phyloP scores from a whole-genome alignment of 2,113 vertebrate genomes.

The Eulemur macaco region DNA sequence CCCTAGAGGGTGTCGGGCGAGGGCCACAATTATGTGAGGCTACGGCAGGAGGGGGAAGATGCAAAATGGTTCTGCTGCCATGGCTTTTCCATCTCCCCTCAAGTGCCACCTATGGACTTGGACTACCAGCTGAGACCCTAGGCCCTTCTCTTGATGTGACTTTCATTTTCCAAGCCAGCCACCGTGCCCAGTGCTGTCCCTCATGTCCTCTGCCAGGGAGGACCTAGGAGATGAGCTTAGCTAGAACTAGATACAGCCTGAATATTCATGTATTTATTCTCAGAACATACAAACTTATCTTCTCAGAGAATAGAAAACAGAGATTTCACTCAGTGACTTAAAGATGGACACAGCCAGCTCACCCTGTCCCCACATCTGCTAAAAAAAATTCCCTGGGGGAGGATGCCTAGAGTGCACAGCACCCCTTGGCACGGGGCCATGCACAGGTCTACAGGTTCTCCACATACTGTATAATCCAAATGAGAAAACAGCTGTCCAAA shows the following conservation, averaged over 20 bases:
- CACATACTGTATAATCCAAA: not conserved
- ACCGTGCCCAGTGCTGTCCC: not conserved
- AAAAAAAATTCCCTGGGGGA: conserved; percentile 50
- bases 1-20: not conserved
- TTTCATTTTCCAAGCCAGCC: not conserved
- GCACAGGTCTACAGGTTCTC: conserved; percentile 25
- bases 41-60: not conserved
- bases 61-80: rapidly evolving
- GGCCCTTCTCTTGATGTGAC: not conserved
- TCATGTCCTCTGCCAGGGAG: not conserved
- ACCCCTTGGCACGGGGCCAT: conserved; percentile 6
- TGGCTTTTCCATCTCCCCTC: not conserved
- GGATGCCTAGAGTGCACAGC: conserved; percentile 37
- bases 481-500: conserved; percentile 55
- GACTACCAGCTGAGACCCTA: not conserved
- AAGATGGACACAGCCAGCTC: conserved; percentile 54
- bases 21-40: not conserved
- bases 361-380: conserved; percentile 46
- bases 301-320: conserved; percentile 77
- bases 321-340: conserved; percentile 71
- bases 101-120: not conserved
- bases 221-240: not conserved
- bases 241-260: conserved; percentile 3
- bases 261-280: conserved; percentile 71
- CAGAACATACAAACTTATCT: conserved; percentile 80